These are phyloP conservation scores for Cheilinus undulatus DNA, from an alignment of 2,113 vertebrate genomes.

Conservation along the genomic window DNA sequence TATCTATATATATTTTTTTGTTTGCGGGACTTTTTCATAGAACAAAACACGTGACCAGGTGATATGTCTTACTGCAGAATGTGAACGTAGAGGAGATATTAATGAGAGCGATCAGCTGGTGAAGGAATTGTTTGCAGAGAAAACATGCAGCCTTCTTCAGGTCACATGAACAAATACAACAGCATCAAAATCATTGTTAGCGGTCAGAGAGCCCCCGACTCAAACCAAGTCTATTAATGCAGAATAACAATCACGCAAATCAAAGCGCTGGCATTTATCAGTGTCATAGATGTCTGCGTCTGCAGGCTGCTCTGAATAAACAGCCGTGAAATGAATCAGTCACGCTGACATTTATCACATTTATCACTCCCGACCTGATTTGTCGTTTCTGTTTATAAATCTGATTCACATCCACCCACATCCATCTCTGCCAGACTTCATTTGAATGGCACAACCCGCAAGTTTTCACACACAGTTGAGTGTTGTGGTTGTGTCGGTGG, in stretches of 20 bases:
- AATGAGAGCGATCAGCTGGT: not conserved
- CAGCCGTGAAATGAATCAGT: constrained; percentile 47
- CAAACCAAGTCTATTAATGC: constrained; percentile 39
- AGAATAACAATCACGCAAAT: constrained; percentile 52
- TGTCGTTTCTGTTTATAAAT: constrained; percentile 43
- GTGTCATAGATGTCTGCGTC: constrained; percentile 46
- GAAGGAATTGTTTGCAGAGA: not conserved
- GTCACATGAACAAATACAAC: constrained; percentile 10
- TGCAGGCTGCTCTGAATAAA: constrained; percentile 42
- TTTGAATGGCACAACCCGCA: constrained; percentile 35
- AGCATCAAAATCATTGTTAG: not conserved
- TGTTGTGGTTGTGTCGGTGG: constrained; percentile 20
- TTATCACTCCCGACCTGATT: constrained; percentile 36
- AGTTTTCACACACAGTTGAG: constrained; percentile 39
- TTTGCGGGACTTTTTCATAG: not conserved
- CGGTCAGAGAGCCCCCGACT: constrained; percentile 4
- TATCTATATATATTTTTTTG: too few relatives aligned
- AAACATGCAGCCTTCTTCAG: not conserved
- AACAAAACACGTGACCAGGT: not conserved
- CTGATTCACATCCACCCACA: constrained; percentile 53
- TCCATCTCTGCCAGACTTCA: constrained; percentile 28
- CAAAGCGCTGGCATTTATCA: constrained; percentile 52
- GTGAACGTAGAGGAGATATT: not conserved
- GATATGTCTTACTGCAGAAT: not conserved
- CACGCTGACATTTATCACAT: constrained; percentile 60